Base-by-base conservation (phyloP, 2,888 invertebrate species). In the Coenonympha glycerion region DNA sequence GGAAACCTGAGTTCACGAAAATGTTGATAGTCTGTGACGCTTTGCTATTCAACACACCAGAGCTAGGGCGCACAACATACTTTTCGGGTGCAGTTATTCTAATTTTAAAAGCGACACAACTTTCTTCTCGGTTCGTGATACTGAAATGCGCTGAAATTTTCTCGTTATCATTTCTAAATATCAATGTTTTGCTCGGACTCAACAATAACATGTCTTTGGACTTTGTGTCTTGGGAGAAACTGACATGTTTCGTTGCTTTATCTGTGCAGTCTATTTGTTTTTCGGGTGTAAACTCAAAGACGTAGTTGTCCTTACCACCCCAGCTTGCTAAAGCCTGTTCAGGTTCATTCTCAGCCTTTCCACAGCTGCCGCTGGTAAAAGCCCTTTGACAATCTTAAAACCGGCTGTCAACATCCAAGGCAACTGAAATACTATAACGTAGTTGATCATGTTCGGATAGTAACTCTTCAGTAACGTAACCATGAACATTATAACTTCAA, bases 41-140 rank as follows among this genome's bases (percentile, higher is more conserved):
- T 33, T 90, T 90, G 6, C 91, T 89, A 16, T 82, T 75, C 44
- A 96, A 76, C 47, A 90, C 76, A 3, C 96, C 96, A 3, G 91
- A 90, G 59, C 93, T 94, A 1, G 96, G 96, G 46, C 93, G 90
- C 6, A 97, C 96, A 47, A 93, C 89, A 79, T 95, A 96, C 71
- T 95, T 95, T 66, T 96, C 95, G 0, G 96, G 96, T 0, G 95
- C 92, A 9, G 96, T 97, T 3, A 96, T 96, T 84, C 96, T 95
- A 60, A 97, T 92, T 94, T 96, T 76, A 48, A 80, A 85, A 52
- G 66, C 68, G 6, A 73, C 52, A 6, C 60, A 33, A 15, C 56
- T 57, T 3, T 79, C 73, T 34, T 91, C 89, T 41, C 86, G 81
- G 74, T 94, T 94, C 54, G 88, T 90, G 15, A 95, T 73, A 3